Conservation (phyloP, 2,888 invertebrate species). For the Apocheima hispidaria region DNA sequence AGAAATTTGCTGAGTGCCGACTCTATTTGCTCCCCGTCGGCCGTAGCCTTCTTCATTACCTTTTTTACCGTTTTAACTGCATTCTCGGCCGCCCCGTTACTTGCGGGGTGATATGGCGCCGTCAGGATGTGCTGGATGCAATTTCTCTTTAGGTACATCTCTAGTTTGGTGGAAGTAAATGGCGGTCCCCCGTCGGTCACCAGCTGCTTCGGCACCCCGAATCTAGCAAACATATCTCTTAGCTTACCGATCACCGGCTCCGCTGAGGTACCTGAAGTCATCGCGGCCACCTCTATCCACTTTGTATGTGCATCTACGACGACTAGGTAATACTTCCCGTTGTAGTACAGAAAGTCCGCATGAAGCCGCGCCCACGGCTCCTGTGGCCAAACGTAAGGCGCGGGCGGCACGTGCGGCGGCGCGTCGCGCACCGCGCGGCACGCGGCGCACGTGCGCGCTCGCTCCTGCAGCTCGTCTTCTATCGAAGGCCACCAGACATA, state of each 20-base stretch:
- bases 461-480: constrained; percentile 29
- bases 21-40: not conserved
- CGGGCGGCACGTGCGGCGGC: constrained; percentile 35
- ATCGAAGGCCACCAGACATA: constrained; percentile 40
- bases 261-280: no score
- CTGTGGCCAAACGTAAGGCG: constrained; percentile 37
- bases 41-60: not conserved
- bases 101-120: constrained; percentile 12
- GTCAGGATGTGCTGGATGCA: not conserved
- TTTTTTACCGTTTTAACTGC: not conserved
- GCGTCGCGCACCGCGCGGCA: not conserved
- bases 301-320: constrained; percentile 44
- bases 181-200: not conserved
- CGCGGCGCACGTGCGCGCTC: constrained; percentile 22
- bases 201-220: constrained; percentile 7
- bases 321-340: constrained; percentile 41
- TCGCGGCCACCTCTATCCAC: constrained; percentile 43
- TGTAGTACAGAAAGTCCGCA: constrained; percentile 31
- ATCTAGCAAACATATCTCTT: constrained; percentile 4
- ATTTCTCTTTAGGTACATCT: not conserved
- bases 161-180: not conserved
- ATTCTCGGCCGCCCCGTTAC: constrained; percentile 1
- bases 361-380: constrained; percentile 43
- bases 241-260: constrained; percentile 14
- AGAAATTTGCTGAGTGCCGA: not conserved